These are phyloP conservation scores for Bombus difficillimus DNA, from an alignment of 1,140 invertebrate genomes.

Conservation along the genomic window DNA sequence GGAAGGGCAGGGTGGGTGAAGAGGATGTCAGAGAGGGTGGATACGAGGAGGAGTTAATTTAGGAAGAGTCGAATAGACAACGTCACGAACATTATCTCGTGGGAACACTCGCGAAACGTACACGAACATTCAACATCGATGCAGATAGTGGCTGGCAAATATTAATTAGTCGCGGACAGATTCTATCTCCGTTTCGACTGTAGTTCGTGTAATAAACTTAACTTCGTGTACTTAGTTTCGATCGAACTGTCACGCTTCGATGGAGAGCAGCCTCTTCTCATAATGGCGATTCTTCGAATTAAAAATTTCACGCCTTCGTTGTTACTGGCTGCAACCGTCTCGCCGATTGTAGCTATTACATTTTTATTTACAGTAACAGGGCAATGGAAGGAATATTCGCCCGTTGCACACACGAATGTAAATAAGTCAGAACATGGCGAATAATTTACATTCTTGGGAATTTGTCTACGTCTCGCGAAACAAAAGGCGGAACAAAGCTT, in stretches of 20 bases:
- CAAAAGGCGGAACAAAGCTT: not conserved
- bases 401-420: not conserved
- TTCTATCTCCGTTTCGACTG: slow-evolving; percentile 4
- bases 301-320: too few relatives aligned
- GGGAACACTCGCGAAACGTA: slow-evolving; percentile 23
- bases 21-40: not conserved
- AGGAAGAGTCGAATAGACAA: slow-evolving; percentile 5
- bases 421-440: not conserved
- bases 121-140: not conserved
- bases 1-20: not conserved
- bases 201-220: not conserved
- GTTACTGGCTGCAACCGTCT: too few relatives aligned
- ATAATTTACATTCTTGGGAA: not conserved
- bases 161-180: slow-evolving; percentile 20
- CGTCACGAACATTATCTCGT: slow-evolving; percentile 32
- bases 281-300: too few relatives aligned
- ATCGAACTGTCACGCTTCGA: not conserved
- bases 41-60: slow-evolving; percentile 19
- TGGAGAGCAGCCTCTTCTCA: not conserved
- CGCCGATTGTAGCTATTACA: too few relatives aligned
- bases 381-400: too few relatives aligned
- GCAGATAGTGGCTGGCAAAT: not conserved
- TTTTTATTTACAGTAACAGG: too few relatives aligned
- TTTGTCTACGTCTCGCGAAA: not conserved
- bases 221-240: not conserved